Percentiles rank a stretch among this genome's conserved stretches.
Evolutionary conservation across 2,888 invertebrate genomes (phyloP).

Genomic region (Apamea monoglypha): DNA sequence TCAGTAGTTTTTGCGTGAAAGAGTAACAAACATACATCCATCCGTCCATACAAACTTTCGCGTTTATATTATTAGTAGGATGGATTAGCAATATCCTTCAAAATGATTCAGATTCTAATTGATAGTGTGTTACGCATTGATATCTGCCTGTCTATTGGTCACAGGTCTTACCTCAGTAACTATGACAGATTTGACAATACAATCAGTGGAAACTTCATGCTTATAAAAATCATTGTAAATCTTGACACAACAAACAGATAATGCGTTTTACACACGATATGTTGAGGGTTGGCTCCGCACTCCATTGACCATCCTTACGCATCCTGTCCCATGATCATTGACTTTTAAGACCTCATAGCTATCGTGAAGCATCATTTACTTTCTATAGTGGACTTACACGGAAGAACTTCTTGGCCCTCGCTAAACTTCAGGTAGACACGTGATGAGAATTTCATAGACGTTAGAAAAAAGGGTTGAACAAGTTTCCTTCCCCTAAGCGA

Average conservation of each 20-base stretch:
- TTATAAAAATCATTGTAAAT: background rate
- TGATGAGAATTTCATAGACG: background rate
- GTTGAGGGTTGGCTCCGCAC: background rate
- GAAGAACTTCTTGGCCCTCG: background rate
- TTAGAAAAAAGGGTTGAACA: slow-evolving; percentile 7
- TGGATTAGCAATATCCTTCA: too few species aligned
- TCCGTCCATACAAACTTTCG: too few species aligned
- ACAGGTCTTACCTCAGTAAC: background rate
- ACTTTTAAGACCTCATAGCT: background rate
- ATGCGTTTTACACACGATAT: background rate
- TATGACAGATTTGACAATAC: background rate
- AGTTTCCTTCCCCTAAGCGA: background rate
- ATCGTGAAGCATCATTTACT: slow-evolving; percentile 9
- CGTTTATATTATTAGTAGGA: too few species aligned
- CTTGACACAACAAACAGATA: background rate
- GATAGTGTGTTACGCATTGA: background rate
- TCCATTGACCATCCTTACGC: slow-evolving; percentile 1
- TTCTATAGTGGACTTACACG: background rate
- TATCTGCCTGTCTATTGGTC: background rate
- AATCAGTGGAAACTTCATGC: background rate
- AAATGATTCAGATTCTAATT: background rate
- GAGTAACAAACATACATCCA: too few species aligned
- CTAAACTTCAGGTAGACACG: background rate
- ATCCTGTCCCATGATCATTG: background rate
- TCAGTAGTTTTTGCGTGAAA: too few species aligned